Evolutionary conservation across 2,113 vertebrate species (phyloP).

Genomic region (Anhinga anhinga): DNA sequence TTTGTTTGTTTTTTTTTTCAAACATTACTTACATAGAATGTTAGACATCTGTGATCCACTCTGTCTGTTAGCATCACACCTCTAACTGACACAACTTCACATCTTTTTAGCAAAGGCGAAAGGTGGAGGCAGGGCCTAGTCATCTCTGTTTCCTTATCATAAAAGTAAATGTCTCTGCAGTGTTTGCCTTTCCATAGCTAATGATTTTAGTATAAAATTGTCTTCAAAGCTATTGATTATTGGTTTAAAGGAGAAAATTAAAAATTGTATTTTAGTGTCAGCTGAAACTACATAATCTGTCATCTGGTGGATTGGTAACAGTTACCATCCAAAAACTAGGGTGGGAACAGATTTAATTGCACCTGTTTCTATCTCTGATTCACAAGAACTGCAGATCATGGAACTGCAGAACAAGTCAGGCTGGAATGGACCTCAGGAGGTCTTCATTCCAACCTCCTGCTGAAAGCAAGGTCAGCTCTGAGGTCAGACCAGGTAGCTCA

Average conservation of each 20-base stretch:
- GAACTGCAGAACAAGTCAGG: not conserved
- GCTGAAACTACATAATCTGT: not conserved
- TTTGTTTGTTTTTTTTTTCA: not conserved
- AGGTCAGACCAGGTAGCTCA: not conserved
- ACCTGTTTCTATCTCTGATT: not conserved
- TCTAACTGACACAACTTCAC: not conserved
- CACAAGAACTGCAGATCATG: not conserved
- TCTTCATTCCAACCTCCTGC: not conserved
- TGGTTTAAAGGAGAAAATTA: not conserved
- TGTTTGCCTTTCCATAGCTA: not conserved
- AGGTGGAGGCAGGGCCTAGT: accelerated
- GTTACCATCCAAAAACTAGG: not conserved
- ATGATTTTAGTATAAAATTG: not conserved
- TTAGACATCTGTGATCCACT: not conserved
- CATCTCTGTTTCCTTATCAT: not conserved
- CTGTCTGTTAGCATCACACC: not conserved
- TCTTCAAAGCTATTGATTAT: not conserved
- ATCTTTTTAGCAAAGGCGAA: not conserved
- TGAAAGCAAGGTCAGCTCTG: not conserved
- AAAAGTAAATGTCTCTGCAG: not conserved
- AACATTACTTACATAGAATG: not conserved
- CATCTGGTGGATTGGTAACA: not conserved
- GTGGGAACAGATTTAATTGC: not conserved
- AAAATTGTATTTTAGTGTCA: not conserved
- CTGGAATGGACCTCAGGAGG: not conserved